Evolutionary conservation across 2,113 vertebrate genomes (phyloP).

Genomic region (Arenaria interpres): DNA sequence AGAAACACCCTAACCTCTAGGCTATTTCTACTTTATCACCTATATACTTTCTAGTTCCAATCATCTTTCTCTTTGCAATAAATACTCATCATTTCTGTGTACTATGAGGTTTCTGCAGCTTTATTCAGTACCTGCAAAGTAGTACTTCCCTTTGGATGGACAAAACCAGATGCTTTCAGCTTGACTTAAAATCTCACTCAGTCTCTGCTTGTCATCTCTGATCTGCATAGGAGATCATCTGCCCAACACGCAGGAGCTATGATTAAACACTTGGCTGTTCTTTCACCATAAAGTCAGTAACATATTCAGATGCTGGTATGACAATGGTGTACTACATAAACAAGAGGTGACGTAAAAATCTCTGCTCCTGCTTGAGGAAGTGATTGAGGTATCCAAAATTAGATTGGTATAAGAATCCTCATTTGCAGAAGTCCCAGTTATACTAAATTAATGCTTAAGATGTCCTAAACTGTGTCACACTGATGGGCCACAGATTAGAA

Average conservation of each 20-base stretch:
- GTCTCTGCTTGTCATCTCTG: background rate
- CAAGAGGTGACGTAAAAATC: background rate
- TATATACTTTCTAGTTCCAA: background rate
- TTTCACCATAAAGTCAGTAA: background rate
- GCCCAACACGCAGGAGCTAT: background rate
- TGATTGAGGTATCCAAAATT: background rate
- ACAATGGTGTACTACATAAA: background rate
- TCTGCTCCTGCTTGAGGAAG: background rate
- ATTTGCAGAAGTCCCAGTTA: background rate
- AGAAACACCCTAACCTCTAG: background rate
- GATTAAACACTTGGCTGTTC: background rate
- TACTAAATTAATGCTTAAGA: background rate
- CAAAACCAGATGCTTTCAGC: background rate
- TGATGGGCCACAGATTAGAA: background rate
- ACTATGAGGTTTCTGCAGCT: background rate
- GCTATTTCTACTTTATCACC: background rate
- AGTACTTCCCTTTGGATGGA: accelerated
- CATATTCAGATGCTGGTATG: background rate
- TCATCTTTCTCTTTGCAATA: background rate
- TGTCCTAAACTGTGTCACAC: background rate
- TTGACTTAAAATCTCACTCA: background rate
- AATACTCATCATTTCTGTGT: background rate
- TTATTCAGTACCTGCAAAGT: background rate
- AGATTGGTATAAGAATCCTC: background rate
- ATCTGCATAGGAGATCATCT: background rate